phyloP scores from a whole-genome alignment of 2,113 vertebrate species.

The Trichechus manatus region DNA sequence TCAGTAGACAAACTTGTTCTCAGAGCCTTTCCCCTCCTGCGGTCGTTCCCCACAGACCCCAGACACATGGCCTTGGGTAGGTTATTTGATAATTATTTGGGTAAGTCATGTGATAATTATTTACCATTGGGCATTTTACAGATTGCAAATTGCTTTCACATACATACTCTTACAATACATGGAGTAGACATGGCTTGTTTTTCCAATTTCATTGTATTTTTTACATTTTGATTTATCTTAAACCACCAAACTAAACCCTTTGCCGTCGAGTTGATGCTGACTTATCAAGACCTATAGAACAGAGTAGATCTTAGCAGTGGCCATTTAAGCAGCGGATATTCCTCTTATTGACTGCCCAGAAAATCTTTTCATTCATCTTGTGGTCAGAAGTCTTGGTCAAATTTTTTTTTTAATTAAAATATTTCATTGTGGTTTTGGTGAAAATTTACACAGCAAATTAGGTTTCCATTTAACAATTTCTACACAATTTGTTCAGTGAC shows the following conservation, averaged over 20 bases:
- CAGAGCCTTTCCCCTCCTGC: background rate
- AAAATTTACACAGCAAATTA: too few species aligned
- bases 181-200: background rate
- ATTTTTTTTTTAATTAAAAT: too few species aligned
- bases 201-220: background rate
- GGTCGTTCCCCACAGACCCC: background rate
- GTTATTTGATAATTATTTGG: background rate
- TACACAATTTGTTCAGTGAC: too few species aligned
- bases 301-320: background rate
- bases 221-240: background rate
- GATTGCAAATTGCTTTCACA: background rate
- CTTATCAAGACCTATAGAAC: too few species aligned
- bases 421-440: too few species aligned
- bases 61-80: background rate
- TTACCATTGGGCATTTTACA: background rate
- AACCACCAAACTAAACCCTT: too few species aligned
- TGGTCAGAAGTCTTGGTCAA: background rate
- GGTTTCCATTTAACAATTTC: too few species aligned
- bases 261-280: too few species aligned
- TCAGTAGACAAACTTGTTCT: background rate
- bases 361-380: background rate
- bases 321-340: background rate
- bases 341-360: background rate
- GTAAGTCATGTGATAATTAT: too few species aligned
- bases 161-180: background rate